Conservation (phyloP, 2,113 vertebrate species). For the Cyanistes caeruleus region DNA sequence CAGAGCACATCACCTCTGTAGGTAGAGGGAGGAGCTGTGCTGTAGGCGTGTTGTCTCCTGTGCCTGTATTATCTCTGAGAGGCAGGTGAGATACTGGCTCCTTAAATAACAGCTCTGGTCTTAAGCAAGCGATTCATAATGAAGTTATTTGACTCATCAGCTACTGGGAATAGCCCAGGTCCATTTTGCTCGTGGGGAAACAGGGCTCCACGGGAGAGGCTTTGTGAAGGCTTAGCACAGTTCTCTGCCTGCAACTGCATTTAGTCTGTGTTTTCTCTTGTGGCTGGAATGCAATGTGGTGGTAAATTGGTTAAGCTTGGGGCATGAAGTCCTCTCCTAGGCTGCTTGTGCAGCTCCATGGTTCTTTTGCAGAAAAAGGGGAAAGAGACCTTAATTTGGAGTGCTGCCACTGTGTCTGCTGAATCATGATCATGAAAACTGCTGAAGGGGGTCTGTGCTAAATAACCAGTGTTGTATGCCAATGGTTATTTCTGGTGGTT, state of each 20-base stretch:
- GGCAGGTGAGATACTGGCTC: neutral
- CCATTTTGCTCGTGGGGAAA: neutral
- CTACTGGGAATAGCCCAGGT: constrained; percentile 22
- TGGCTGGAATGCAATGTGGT: neutral
- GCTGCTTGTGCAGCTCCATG: neutral
- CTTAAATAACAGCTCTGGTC: constrained; percentile 5
- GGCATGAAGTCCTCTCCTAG: neutral
- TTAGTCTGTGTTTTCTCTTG: neutral
- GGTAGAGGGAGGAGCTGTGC: neutral
- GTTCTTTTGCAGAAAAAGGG: neutral
- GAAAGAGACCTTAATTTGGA: neutral
- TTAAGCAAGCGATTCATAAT: constrained; percentile 30
- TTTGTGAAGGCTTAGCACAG: neutral
- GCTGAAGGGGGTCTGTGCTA: constrained; percentile 64
- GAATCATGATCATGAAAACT: constrained; percentile 49
- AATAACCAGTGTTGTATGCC: constrained; percentile 70
- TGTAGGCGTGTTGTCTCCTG: neutral
- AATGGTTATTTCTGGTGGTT: constrained; percentile 77
- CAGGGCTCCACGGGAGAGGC: neutral
- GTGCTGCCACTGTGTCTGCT: neutral
- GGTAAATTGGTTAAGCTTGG: neutral
- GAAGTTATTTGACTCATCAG: constrained; percentile 33
- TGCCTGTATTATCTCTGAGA: neutral
- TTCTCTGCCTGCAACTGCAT: neutral
- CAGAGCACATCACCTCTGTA: neutral